A percentile compares a stretch with the other conserved stretches of the same genome.
These are phyloP conservation scores for Gibbula magus DNA, from an alignment of 2,888 invertebrate genomes.

Conservation along the genomic window DNA sequence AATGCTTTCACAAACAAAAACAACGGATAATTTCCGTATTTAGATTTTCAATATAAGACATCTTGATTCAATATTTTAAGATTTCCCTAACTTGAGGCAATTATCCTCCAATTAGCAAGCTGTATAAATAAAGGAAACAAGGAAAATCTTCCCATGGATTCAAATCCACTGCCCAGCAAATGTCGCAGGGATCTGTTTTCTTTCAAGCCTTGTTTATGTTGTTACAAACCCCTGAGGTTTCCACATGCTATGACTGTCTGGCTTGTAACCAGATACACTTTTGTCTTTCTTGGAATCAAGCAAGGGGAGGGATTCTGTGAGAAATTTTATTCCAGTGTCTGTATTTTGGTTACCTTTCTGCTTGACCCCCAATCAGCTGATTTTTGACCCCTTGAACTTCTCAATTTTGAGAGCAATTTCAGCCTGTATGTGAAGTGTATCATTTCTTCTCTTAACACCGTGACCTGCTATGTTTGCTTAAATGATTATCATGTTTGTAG, in stretches of 20 bases:
- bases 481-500: conserved; percentile 8
- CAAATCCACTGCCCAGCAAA: not conserved
- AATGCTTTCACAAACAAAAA: no score
- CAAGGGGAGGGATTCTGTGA: conserved; percentile 21
- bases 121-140: conserved; percentile 14
- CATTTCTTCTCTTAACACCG: not conserved
- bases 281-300: not conserved
- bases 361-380: conserved; percentile 20
- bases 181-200: conserved; percentile 17
- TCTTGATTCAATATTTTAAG: no score
- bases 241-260: not conserved
- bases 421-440: conserved; percentile 5
- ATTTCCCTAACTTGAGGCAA: conserved; percentile 10
- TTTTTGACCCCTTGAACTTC: not conserved
- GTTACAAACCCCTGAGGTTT: conserved; percentile 13
- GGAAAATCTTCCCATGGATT: conserved; percentile 1
- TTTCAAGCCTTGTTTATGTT: conserved; percentile 21
- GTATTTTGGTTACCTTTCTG: conserved; percentile 21
- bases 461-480: conserved; percentile 4
- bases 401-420: not conserved
- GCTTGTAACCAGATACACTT: conserved; percentile 9
- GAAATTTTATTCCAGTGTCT: not conserved
- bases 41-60: no score
- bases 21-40: no score
- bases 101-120: conserved; percentile 11